A percentile compares a stretch with the other conserved stretches of the same genome.
These are phyloP conservation scores for Chironex yamaguchii DNA, from an alignment of 30 jellyfish, hydroid and myxozoan species.

Conservation along the genomic window DNA sequence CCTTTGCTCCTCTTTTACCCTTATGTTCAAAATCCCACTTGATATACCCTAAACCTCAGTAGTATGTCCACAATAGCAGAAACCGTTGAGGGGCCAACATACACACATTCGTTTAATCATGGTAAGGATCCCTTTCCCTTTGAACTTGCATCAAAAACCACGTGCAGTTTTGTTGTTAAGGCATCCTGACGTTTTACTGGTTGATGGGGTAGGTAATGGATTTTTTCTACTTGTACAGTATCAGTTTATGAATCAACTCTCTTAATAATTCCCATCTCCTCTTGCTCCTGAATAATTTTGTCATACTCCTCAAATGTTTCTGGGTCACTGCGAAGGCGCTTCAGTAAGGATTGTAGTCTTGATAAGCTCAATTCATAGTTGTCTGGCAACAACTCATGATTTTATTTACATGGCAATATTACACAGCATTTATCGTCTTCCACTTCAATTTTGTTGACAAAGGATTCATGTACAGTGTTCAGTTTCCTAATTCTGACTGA, in stretches of 20 bases:
- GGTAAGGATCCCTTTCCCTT: background rate
- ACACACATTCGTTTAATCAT: constrained; percentile 30
- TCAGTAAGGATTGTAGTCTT: background rate
- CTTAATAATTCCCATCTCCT: constrained; percentile 10
- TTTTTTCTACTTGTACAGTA: background rate
- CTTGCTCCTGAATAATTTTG: background rate
- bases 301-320: constrained; percentile 7
- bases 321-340: too few relatives aligned
- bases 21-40: background rate
- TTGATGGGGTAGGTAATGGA: constrained; percentile 24
- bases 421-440: background rate
- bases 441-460: too few relatives aligned
- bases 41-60: constrained; percentile 9
- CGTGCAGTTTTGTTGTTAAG: constrained; percentile 10
- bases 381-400: constrained; percentile 12
- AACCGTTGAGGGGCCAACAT: constrained; percentile 32
- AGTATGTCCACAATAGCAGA: constrained; percentile 15
- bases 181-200: constrained; percentile 5
- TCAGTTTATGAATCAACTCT: background rate
- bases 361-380: background rate
- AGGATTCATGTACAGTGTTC: background rate
- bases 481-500: background rate
- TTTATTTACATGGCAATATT: too few relatives aligned
- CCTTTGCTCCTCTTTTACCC: background rate
- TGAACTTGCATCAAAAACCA: constrained; percentile 48